These are phyloP conservation scores for Sparus aurata DNA, from an alignment of 2,797 vertebrate species.

Conservation along the genomic window DNA sequence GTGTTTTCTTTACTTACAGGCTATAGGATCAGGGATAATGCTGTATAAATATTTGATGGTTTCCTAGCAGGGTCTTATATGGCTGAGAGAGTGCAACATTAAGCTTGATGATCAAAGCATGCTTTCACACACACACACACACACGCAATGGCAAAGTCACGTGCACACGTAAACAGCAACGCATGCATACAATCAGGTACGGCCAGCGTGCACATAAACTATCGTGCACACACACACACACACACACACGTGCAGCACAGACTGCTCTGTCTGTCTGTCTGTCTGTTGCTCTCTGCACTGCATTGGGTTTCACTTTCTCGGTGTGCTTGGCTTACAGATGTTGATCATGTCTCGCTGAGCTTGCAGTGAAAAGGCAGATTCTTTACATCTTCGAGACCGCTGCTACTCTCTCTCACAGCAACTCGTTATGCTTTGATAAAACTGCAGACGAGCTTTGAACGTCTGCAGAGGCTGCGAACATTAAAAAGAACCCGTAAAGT, in stretches of 20 bases:
- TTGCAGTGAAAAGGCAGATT: conserved; percentile 72
- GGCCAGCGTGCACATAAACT: neutral
- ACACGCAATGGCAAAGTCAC: conserved; percentile 19
- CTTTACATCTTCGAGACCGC: conserved; percentile 65
- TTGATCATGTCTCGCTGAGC: conserved; percentile 78
- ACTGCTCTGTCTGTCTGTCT: conserved; percentile 3
- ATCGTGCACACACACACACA: conserved; percentile 8
- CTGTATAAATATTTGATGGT: conserved; percentile 85
- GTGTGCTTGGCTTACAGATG: conserved; percentile 72
- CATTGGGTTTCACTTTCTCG: conserved; percentile 69
- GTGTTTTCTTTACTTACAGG: conserved; percentile 74
- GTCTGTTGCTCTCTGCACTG: conserved; percentile 55
- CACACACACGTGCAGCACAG: conserved; percentile 11
- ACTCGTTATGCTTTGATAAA: conserved; percentile 44
- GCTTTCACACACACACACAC: conserved; percentile 23
- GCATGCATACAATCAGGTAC: conserved; percentile 31
- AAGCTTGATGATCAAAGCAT: conserved; percentile 72
- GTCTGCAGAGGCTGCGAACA: conserved; percentile 22
- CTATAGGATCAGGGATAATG: conserved; percentile 81
- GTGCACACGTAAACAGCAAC: conserved; percentile 20
- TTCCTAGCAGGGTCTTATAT: conserved; percentile 77
- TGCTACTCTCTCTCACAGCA: conserved; percentile 38
- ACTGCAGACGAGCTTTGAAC: conserved; percentile 29
- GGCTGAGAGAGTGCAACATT: conserved; percentile 77
- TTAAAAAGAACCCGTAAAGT: conserved; percentile 19